Evolutionary conservation across 1,140 invertebrate species (phyloP), one percentile per base, ranked within the genome.

Genomic region (Centruroides vittatus): DNA sequence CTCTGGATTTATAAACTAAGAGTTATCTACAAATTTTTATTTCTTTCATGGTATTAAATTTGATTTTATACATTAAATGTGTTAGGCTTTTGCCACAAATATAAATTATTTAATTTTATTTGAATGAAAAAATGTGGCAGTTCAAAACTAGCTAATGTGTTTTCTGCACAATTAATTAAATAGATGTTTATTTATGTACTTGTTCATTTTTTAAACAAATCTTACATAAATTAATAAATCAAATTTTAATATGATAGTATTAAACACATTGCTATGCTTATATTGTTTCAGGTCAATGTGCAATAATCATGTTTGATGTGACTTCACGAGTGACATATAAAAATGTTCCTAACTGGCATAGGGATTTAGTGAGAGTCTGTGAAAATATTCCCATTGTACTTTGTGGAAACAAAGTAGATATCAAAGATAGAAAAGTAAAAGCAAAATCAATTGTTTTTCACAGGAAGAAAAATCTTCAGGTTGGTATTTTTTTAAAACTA

Each of bases 261-360:
- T 62, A 12, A 35, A 11, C n/a, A 35, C 51, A 53, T 53, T 6
- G 5, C 0, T 53, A 6, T 6, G 0, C 3, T 53, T 53, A 6
- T 8, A 53, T 12, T 56, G 5, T n/a, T 80, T 12, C 35, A 56
- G 94, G 94, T 72, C 93, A 99, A 77, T 98, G 94, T 79, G 95
- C 95, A 62, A 89, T 99, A 69, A 94, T 99, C 67, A 99, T 99
- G 96, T 99, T 99, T 78, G 96, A 99, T 78, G 96, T 99, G 66
- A 99, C 96, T 54, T 96, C 94, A 47, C 82, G 96, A 71, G 92
- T 99, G 58, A 99, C 96, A 23, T 99, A 99, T 80, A 99, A 99
- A 79, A 99, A 99, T 76, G 96, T 99, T 66, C 95, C 95, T 48
- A 99, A 98, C 74, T 99, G 96, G 96, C 96, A 99, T 75, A 81